A percentile compares a stretch with the other conserved stretches of the same genome.
These are phyloP conservation scores for Psix sp. DNA, from an alignment of 1,140 invertebrate genomes.

Conservation along the genomic window DNA sequence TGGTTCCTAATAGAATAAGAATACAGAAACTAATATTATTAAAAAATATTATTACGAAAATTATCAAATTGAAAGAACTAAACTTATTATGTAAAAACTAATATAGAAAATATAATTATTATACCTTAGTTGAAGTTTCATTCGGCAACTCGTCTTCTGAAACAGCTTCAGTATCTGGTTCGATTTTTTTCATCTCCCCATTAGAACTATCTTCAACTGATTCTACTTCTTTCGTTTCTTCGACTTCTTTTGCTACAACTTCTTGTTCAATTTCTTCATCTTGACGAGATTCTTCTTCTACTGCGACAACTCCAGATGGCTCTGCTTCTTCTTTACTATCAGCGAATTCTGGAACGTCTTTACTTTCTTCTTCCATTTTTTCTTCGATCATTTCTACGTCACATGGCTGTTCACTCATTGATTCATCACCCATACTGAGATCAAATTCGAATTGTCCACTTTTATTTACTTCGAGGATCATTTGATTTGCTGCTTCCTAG, in stretches of 20 bases:
- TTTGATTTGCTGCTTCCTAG: background rate
- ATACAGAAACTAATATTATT: constrained; percentile 1
- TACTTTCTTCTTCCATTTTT: background rate
- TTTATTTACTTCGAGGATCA: too few relatives aligned
- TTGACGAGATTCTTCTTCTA: background rate
- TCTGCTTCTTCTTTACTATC: background rate
- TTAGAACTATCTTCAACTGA: constrained; percentile 21
- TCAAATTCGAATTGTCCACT: background rate
- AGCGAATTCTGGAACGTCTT: background rate
- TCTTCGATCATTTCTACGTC: background rate
- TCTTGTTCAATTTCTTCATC: background rate
- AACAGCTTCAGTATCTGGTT: constrained; percentile 83
- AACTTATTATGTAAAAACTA: constrained; percentile 6
- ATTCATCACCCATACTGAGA: background rate
- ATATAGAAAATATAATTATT: constrained; percentile 3
- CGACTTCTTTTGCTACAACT: background rate
- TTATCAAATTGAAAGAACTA: too few relatives aligned
- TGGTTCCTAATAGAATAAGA: constrained; percentile 69
- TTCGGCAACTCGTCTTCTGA: constrained; percentile 82
- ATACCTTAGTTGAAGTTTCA: constrained; percentile 73
- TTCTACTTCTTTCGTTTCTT: background rate
- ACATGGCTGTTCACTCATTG: background rate
- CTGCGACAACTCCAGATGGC: too few relatives aligned
- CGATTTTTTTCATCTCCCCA: constrained; percentile 66
- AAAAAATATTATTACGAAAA: background rate